Evolutionary conservation across 2,888 invertebrate species (phyloP), one percentile per base, ranked within the genome.

Genomic region (Cantharis flavilabris): DNA sequence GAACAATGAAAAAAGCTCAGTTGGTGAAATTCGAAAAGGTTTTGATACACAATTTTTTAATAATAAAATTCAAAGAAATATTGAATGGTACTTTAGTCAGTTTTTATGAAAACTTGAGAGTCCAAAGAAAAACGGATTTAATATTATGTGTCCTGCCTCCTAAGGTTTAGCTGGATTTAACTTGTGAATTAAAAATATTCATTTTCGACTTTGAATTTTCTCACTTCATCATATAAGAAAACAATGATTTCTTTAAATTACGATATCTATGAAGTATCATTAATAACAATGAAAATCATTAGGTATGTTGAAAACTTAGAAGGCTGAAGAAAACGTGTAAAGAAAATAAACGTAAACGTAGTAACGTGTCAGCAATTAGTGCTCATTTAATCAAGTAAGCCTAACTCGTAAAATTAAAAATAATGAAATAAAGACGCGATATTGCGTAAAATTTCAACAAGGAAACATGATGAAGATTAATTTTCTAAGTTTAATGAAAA

Each of bases 401-500:
- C 49, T 49, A 49, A 49, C 49, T 49, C 49, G 49, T 49, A 49
- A 49, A 49, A 49, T 13, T 69, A 70, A 63, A 28, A 73, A 20
- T 23, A 73, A 69, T 69, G 14, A 62, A 62, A 49, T 62, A 20
- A 69, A 73, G 49, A 67, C 73, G 62, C n/a, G 14, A 70, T 73
- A 70, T 73, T 26, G 70, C 20, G 63, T 62, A 30, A 73, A 69
- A 73, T 62, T 62, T 69, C 69, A 69, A 13, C 65, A 67, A 67
- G 26, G 69, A 62, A 64, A 30, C 69, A 64, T 62, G 73, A 73
- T 69, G 69, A 73, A 73, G 73, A 73, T 73, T 73, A 73, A 73
- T 73, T 73, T 70, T 69, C 69, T 70, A 69, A 73, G 73, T 73
- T 73, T 73, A 73, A 73, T 73, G 73, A 70, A 72, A 73, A 73